Conservation (phyloP, 2,797 vertebrate species). For the Ceyx erithaca region DNA sequence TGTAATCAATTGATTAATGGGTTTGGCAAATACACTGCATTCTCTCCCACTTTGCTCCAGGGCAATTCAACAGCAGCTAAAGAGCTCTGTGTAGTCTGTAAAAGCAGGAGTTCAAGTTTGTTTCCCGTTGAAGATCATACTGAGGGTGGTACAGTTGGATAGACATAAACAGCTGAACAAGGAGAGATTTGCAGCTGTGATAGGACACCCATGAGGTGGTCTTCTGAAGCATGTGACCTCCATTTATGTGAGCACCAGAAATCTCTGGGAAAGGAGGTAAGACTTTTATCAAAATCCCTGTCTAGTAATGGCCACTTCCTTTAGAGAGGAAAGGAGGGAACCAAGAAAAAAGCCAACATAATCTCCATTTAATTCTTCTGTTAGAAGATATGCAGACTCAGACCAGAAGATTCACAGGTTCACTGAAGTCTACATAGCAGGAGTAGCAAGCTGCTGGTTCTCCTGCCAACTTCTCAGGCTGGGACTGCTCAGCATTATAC, state of each 20-base stretch:
- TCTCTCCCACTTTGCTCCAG: neutral
- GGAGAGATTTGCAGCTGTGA: neutral
- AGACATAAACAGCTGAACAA: neutral
- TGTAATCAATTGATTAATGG: neutral
- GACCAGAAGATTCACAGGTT: neutral
- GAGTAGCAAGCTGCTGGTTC: neutral
- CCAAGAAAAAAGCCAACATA: rapidly evolving
- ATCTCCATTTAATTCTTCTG: neutral
- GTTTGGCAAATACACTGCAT: neutral
- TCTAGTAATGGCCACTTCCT: neutral
- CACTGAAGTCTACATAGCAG: rapidly evolving
- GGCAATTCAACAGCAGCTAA: neutral
- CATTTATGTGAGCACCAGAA: neutral
- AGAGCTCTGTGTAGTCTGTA: neutral
- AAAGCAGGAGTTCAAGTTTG: neutral
- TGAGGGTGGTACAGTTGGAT: too few species aligned
- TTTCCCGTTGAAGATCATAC: neutral
- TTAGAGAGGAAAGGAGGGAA: neutral
- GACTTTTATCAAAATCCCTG: neutral
- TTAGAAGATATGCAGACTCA: rapidly evolving
- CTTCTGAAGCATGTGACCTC: neutral
- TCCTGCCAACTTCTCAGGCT: neutral
- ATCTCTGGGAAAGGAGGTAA: neutral
- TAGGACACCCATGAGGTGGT: neutral
- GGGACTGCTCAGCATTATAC: neutral